These are phyloP conservation scores for Ondatra zibethicus DNA, from an alignment of 2,113 vertebrate genomes.

Conservation along the genomic window DNA sequence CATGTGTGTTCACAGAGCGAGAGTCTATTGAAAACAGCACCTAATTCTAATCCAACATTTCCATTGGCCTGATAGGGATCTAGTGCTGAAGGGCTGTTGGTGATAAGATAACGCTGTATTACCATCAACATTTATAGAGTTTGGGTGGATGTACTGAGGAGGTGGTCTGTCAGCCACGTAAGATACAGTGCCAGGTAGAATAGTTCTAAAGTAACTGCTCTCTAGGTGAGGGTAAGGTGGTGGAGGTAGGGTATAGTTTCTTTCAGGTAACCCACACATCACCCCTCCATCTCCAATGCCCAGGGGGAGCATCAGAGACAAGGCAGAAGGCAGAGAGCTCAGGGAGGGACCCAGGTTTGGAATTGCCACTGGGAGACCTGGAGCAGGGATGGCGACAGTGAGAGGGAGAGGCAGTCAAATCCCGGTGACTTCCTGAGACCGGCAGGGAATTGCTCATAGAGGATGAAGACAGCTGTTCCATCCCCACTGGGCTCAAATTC, in stretches of 20 bases:
- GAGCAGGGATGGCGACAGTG: constrained; percentile 93
- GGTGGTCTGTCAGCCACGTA: constrained; percentile 98
- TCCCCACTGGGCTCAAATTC: constrained; percentile 97
- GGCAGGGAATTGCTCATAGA: constrained; percentile 92
- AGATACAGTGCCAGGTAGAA: constrained; percentile 97
- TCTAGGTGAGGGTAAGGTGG: constrained; percentile 98
- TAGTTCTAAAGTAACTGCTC: constrained; percentile 99
- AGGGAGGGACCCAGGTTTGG: constrained; percentile 96
- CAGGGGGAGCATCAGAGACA: constrained; percentile 99
- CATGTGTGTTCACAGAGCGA: constrained; percentile 91
- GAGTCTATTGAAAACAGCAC: constrained; percentile 95
- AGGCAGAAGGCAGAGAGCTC: constrained; percentile 96
- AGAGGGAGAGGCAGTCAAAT: constrained; percentile 94
- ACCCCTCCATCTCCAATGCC: constrained; percentile 97
- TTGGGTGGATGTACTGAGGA: constrained; percentile 98
- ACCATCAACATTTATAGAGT: constrained; percentile 95
- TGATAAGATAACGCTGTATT: constrained; percentile 89
- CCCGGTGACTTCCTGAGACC: constrained; percentile 91
- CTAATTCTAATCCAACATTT: constrained; percentile 92
- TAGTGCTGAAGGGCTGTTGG: constrained; percentile 91
- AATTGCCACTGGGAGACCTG: constrained; percentile 98
- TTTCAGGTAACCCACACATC: constrained; percentile 98
- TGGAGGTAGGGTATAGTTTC: constrained; percentile 97
- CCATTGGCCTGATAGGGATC: constrained; percentile 94
- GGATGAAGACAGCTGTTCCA: constrained; percentile 97